Conservation (phyloP, 2,113 vertebrate species). For the Scalopus aquaticus region DNA sequence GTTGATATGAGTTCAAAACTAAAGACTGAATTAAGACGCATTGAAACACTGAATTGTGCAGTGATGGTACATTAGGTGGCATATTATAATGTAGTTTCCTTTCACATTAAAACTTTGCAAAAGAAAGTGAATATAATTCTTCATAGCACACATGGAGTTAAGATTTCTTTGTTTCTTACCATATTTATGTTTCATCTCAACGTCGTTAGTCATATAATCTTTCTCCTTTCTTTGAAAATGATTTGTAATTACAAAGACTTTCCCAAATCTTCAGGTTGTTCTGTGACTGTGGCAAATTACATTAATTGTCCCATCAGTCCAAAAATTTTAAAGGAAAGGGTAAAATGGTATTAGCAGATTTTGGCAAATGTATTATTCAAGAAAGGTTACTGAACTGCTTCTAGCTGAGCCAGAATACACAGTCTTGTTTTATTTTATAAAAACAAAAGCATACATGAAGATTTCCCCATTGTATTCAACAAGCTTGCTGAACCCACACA, state of each 20-base stretch:
- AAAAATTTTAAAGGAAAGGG: slow-evolving; percentile 37
- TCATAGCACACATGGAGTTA: neutral
- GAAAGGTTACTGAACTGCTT: slow-evolving; percentile 57
- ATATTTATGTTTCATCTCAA: slow-evolving; percentile 39
- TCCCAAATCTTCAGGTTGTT: slow-evolving; percentile 5
- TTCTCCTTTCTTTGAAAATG: neutral
- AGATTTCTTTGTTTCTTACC: neutral
- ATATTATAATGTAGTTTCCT: neutral
- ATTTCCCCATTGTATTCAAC: slow-evolving; percentile 31
- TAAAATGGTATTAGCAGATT: slow-evolving; percentile 59
- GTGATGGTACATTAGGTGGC: neutral
- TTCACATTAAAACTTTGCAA: neutral
- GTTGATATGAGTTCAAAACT: neutral
- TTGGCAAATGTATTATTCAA: slow-evolving; percentile 65
- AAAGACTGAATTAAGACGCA: neutral
- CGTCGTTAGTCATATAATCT: neutral
- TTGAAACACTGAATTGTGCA: neutral
- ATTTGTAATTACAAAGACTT: slow-evolving; percentile 31
- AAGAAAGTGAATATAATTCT: neutral
- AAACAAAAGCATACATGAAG: slow-evolving; percentile 69
- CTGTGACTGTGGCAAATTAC: neutral
- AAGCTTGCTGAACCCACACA: neutral
- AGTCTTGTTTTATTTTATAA: slow-evolving; percentile 63
- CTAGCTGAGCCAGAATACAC: slow-evolving; percentile 44
- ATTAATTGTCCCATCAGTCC: slow-evolving; percentile 14